Conservation (phyloP, 2,888 invertebrate genomes). For the Tachina lurida region DNA sequence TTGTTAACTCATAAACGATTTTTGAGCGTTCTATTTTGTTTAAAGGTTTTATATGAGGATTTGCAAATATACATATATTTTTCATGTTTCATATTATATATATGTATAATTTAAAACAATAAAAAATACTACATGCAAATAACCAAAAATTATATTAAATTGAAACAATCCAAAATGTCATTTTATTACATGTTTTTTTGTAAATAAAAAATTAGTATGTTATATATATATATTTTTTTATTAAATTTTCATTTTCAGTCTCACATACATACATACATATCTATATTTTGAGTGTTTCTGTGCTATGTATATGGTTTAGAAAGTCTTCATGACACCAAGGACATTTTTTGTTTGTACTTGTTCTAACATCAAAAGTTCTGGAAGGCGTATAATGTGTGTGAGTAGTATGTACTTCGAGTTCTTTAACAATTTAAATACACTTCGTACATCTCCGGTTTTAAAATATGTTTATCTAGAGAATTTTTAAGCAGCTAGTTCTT, state of each 20-base stretch:
- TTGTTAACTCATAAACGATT: background rate
- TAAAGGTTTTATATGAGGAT: background rate
- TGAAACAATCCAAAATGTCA: constrained; percentile 15
- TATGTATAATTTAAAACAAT: background rate
- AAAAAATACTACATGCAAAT: constrained; percentile 2
- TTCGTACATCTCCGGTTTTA: background rate
- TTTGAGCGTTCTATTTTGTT: background rate
- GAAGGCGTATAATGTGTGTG: background rate
- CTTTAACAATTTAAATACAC: background rate
- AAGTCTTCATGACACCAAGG: background rate
- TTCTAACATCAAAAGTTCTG: background rate
- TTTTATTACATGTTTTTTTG: constrained; percentile 19
- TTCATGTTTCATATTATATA: background rate
- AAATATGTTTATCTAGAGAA: background rate
- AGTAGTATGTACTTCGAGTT: background rate
- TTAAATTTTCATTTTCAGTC: constrained; percentile 61
- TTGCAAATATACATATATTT: background rate
- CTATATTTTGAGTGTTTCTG: background rate
- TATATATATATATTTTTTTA: background rate
- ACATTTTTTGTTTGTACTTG: constrained; percentile 4
- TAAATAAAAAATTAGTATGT: constrained; percentile 14
- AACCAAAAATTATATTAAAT: constrained; percentile 25
- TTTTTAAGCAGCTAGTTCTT: background rate
- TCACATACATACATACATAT: background rate
- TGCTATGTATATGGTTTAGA: constrained; percentile 4